phyloP scores from a whole-genome alignment of 1,140 invertebrate genomes.

The Littorina saxatilis region DNA sequence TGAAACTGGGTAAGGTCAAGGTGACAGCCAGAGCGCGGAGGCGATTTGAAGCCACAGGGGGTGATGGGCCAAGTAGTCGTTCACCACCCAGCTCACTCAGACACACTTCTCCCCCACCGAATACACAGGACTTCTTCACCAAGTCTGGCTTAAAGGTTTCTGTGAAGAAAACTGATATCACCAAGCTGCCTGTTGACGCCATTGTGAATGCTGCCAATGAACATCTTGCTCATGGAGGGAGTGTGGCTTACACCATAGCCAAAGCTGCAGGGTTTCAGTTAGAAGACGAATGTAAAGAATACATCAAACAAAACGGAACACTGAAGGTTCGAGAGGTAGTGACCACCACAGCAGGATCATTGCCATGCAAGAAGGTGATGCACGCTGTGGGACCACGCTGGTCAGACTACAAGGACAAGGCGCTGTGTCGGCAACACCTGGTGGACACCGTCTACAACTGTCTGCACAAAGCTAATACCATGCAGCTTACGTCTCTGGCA shows the following conservation, averaged over 20 bases:
- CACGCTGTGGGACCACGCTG: too few species aligned
- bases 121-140: neutral
- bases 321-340: slow-evolving; percentile 46
- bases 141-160: slow-evolving; percentile 37
- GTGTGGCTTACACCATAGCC: slow-evolving; percentile 88
- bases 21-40: neutral
- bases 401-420: slow-evolving; percentile 50
- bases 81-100: neutral
- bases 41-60: neutral
- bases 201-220: slow-evolving; percentile 97
- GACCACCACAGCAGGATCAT: slow-evolving; percentile 50
- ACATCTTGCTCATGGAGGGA: too few species aligned
- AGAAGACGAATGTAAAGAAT: slow-evolving; percentile 45
- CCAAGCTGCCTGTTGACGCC: slow-evolving; percentile 87
- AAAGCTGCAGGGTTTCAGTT: slow-evolving; percentile 51
- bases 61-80: neutral
- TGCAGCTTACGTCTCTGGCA: slow-evolving; percentile 48
- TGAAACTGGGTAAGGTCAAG: slow-evolving; percentile 6
- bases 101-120: neutral
- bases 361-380: slow-evolving; percentile 53
- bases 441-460: too few species aligned
- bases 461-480: slow-evolving; percentile 42
- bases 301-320: slow-evolving; percentile 44
- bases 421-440: slow-evolving; percentile 46
- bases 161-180: slow-evolving; percentile 84